phyloP scores from a whole-genome alignment of 2,113 vertebrate species.

The Capreolus pygargus region DNA sequence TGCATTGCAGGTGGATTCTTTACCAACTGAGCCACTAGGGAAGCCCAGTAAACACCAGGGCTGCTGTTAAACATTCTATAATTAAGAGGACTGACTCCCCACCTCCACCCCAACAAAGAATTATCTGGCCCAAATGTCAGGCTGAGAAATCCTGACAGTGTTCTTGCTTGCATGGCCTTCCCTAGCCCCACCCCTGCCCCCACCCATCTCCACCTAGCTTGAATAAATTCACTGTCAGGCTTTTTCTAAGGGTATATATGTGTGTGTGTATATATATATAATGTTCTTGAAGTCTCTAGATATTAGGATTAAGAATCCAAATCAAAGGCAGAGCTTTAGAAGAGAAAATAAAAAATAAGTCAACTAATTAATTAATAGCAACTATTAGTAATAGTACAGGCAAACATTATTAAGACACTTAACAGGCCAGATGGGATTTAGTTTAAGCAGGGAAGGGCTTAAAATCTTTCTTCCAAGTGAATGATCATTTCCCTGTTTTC shows the following conservation, averaged over 20 bases:
- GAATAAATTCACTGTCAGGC: not conserved
- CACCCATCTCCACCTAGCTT: not conserved
- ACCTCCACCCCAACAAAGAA: not conserved
- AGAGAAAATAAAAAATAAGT: not conserved
- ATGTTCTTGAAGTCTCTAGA: not conserved
- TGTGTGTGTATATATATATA: not conserved
- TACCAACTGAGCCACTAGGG: not conserved
- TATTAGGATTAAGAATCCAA: not conserved
- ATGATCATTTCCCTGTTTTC: constrained; percentile 35
- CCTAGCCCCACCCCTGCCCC: no score
- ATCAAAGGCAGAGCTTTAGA: not conserved
- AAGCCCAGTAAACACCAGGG: not conserved
- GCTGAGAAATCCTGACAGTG: not conserved
- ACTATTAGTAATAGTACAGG: not conserved
- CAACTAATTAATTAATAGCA: constrained; percentile 2
- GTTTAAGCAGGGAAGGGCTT: not conserved
- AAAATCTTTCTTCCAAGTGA: not conserved
- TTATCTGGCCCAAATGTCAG: not conserved
- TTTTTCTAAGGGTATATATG: not conserved
- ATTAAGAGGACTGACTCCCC: not conserved
- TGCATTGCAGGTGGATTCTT: not conserved
- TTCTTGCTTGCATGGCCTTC: not conserved
- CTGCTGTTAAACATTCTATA: not conserved
- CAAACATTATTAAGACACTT: not conserved
- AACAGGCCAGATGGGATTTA: not conserved